phyloP scores from a whole-genome alignment of 1,140 invertebrate genomes.

The Formica exsecta region DNA sequence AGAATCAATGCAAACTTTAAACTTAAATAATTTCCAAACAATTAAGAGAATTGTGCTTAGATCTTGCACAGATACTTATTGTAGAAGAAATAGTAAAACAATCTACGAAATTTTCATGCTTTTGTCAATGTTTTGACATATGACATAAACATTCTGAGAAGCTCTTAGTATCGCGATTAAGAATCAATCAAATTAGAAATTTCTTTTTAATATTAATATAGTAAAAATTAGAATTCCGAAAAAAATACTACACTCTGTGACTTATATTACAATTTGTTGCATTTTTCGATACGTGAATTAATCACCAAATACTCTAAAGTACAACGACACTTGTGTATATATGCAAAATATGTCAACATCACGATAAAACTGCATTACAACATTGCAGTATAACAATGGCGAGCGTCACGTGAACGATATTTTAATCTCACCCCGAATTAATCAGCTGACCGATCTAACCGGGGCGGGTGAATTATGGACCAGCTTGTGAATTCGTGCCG shows the following conservation, averaged over 20 bases:
- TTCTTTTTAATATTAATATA: not conserved
- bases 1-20: no score
- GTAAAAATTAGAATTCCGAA: not conserved
- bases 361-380: conserved; percentile 36
- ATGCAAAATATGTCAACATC: conserved; percentile 35
- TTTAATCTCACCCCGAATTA: conserved; percentile 40
- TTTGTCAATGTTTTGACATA: no score
- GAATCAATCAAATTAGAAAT: not conserved
- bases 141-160: not conserved
- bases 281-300: not conserved
- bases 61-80: no score
- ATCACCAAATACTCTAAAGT: conserved; percentile 7
- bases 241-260: not conserved
- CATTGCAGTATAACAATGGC: conserved; percentile 24
- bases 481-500: conserved; percentile 46
- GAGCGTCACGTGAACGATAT: conserved; percentile 19
- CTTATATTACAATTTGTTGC: not conserved
- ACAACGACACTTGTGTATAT: not conserved
- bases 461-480: conserved; percentile 26
- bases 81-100: no score
- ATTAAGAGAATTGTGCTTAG: no score
- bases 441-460: conserved; percentile 35
- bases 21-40: no score
- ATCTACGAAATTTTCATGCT: no score
- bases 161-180: not conserved